Percentiles rank a stretch among this genome's conserved stretches.
Conservation (phyloP, 2,797 vertebrate species). For the Cottoperca gobio region DNA sequence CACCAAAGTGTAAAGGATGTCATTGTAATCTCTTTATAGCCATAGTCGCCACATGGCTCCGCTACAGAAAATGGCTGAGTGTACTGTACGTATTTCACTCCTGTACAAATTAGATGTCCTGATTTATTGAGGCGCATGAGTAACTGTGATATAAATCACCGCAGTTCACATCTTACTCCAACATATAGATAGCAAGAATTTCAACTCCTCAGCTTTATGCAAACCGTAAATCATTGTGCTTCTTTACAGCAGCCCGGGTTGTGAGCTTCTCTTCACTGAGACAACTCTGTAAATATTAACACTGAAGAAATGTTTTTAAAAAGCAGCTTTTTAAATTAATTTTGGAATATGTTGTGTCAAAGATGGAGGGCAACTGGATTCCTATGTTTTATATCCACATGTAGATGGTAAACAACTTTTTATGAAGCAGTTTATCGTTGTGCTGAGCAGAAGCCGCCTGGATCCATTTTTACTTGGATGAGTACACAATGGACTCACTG, state of each 20-base stretch:
- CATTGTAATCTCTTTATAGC: conserved; percentile 73
- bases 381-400: background rate
- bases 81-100: conserved; percentile 70
- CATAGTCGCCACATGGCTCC: conserved; percentile 55
- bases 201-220: conserved; percentile 54
- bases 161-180: conserved; percentile 63
- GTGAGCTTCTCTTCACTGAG: conserved; percentile 37
- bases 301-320: conserved; percentile 1
- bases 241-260: conserved; percentile 14
- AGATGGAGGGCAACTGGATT: background rate
- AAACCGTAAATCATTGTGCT: conserved; percentile 57
- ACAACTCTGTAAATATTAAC: conserved; percentile 24
- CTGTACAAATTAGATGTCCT: conserved; percentile 79
- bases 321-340: background rate
- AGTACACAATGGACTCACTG: conserved; percentile 24
- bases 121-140: conserved; percentile 75
- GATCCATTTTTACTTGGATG: conserved; percentile 6
- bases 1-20: conserved; percentile 75
- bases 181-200: conserved; percentile 52
- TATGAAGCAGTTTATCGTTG: background rate
- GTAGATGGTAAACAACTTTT: background rate
- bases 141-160: conserved; percentile 71
- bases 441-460: background rate
- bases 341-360: background rate
- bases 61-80: conserved; percentile 69